Percentiles rank a stretch among this genome's conserved stretches.
phyloP scores from a whole-genome alignment of 30 jellyfish, hydroid and myxozoan genomes.

The Sanderia malayensis region DNA sequence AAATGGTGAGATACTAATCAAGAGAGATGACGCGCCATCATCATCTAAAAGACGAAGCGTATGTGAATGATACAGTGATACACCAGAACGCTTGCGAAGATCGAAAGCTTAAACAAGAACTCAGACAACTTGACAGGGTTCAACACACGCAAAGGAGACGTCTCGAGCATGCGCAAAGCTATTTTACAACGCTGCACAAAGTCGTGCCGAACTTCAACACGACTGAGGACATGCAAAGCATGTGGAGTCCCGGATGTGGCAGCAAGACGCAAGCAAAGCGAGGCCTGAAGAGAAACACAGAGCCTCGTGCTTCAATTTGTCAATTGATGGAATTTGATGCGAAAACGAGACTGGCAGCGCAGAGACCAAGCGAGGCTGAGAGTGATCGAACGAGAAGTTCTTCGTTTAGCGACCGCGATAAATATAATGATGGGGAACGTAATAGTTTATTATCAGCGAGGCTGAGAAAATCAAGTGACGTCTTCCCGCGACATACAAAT shows the following conservation, averaged over 20 bases:
- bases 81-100: slow-evolving; percentile 62
- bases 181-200: slow-evolving; percentile 30
- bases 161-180: slow-evolving; percentile 38
- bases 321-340: not conserved
- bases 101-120: slow-evolving; percentile 45
- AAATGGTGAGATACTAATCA: too few relatives aligned
- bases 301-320: not conserved
- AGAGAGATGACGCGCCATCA: slow-evolving; percentile 33
- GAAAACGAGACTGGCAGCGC: not conserved
- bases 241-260: not conserved
- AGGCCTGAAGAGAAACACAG: slow-evolving; percentile 26
- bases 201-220: slow-evolving; percentile 35
- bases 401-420: too few relatives aligned
- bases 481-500: too few relatives aligned
- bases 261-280: not conserved
- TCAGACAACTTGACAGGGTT: slow-evolving; percentile 24
- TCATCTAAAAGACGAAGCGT: slow-evolving; percentile 48
- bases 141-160: slow-evolving; percentile 40
- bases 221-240: not conserved
- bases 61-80: slow-evolving; percentile 45
- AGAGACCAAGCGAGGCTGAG: too few relatives aligned
- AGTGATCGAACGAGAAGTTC: too few relatives aligned
- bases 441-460: too few relatives aligned
- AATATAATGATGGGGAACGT: too few relatives aligned
- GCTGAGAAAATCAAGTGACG: too few relatives aligned